phyloP scores from a whole-genome alignment of 2,113 vertebrate species.

The Entelurus aequoreus region DNA sequence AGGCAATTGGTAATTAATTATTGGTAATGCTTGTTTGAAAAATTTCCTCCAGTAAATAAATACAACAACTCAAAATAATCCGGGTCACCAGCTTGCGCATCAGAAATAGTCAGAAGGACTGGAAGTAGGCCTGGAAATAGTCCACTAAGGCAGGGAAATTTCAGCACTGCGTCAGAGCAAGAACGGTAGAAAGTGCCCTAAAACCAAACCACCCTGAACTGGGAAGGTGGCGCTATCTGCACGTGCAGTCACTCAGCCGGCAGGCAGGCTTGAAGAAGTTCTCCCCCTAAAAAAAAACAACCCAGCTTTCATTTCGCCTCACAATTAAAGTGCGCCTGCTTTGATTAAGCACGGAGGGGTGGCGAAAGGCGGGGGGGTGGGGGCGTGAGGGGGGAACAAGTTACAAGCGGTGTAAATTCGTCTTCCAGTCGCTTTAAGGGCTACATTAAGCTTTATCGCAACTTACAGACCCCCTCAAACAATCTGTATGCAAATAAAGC shows the following conservation, averaged over 20 bases:
- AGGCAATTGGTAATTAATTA: too few relatives aligned
- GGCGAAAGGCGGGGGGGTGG: conserved; percentile 33
- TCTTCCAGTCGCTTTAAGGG: conserved; percentile 57
- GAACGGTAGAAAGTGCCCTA: background rate
- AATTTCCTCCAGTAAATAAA: too few relatives aligned
- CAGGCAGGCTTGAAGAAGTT: conserved; percentile 37
- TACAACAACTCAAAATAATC: too few relatives aligned
- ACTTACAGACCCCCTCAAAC: conserved; percentile 61
- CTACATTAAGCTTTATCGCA: conserved; percentile 66
- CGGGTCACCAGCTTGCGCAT: too few relatives aligned
- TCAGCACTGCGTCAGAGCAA: too few relatives aligned
- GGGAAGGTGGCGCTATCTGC: conserved; percentile 50
- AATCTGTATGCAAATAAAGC: conserved; percentile 70
- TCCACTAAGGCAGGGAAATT: too few relatives aligned
- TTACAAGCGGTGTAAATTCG: conserved; percentile 7
- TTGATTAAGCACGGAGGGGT: conserved; percentile 51
- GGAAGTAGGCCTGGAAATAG: too few relatives aligned
- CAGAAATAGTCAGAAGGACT: too few relatives aligned
- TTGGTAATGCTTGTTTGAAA: too few relatives aligned
- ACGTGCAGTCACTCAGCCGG: conserved; percentile 60
- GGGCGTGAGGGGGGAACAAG: conserved; percentile 4
- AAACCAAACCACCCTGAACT: conserved; percentile 50
- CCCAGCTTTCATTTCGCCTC: conserved; percentile 38
- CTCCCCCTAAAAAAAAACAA: conserved; percentile 12
- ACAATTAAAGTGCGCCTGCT: conserved; percentile 58